Evolutionary conservation across 1,140 invertebrate species (phyloP).

Genomic region (Nasonia longicornis): DNA sequence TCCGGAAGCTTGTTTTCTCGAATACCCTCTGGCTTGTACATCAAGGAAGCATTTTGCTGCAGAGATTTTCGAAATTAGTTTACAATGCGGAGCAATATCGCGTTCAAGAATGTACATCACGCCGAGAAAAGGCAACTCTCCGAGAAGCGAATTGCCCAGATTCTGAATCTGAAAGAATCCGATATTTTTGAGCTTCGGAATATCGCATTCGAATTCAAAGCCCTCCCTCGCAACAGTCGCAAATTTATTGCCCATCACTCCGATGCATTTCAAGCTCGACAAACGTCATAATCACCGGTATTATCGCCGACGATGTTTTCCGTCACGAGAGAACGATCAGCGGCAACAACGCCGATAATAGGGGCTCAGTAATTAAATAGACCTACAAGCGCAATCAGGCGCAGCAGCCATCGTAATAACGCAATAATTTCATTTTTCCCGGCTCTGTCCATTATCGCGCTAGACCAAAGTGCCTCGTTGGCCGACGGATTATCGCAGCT

Average conservation of each 20-base stretch:
- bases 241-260: not conserved
- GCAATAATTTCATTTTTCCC: slow-evolving; percentile 2
- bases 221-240: no score
- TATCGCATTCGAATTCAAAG: no score
- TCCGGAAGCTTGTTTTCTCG: not conserved
- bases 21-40: no score
- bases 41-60: not conserved
- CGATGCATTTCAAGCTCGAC: not conserved
- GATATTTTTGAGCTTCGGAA: no score
- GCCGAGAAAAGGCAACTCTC: not conserved
- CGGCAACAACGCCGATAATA: not conserved
- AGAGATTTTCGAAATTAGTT: not conserved
- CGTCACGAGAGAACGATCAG: not conserved
- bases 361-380: slow-evolving; percentile 27
- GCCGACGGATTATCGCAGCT: slow-evolving; percentile 32
- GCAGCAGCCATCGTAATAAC: not conserved
- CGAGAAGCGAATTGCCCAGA: no score
- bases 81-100: not conserved
- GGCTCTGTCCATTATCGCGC: slow-evolving; percentile 16
- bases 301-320: not conserved
- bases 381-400: not conserved
- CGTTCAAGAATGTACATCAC: not conserved
- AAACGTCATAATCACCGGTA: not conserved
- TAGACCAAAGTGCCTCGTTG: slow-evolving; percentile 18
- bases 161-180: no score